These are phyloP conservation scores for Clarias pachynema DNA, from an alignment of 2,797 vertebrate genomes.

Conservation along the genomic window DNA sequence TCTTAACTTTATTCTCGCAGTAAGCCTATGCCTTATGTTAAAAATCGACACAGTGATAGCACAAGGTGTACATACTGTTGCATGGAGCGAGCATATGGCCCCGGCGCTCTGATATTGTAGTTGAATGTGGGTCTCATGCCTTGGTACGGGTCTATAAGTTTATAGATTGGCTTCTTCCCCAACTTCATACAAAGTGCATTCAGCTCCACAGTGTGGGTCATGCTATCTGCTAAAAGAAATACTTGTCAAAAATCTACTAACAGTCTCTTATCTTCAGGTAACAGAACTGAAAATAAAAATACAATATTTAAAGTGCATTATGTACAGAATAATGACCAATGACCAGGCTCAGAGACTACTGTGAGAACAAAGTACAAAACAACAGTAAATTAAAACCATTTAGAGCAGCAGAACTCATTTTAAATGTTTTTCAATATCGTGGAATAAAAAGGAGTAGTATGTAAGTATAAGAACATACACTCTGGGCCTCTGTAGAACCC, in stretches of 20 bases:
- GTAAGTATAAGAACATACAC: slow-evolving; percentile 34
- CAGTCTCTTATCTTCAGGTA: background rate
- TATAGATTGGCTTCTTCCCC: slow-evolving; percentile 95
- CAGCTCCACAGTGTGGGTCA: slow-evolving; percentile 92
- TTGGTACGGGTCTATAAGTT: slow-evolving; percentile 91
- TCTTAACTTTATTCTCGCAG: background rate
- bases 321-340: background rate
- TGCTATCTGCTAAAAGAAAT: slow-evolving; percentile 77
- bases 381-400: background rate
- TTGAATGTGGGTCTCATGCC: slow-evolving; percentile 93
- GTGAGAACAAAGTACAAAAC: background rate
- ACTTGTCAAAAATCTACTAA: slow-evolving; percentile 12
- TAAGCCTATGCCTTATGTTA: background rate
- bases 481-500: slow-evolving; percentile 50
- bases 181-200: slow-evolving; percentile 97
- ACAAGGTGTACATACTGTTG: slow-evolving; percentile 70
- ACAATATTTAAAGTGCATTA: background rate
- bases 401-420: background rate
- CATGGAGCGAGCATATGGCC: slow-evolving; percentile 81
- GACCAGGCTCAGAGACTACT: background rate
- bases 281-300: background rate
- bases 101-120: slow-evolving; percentile 85
- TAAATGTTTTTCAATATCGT: background rate
- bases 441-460: background rate
- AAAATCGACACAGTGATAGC: background rate